Conservation (phyloP, 2,888 invertebrate genomes). For the Odontomyia ornata region DNA sequence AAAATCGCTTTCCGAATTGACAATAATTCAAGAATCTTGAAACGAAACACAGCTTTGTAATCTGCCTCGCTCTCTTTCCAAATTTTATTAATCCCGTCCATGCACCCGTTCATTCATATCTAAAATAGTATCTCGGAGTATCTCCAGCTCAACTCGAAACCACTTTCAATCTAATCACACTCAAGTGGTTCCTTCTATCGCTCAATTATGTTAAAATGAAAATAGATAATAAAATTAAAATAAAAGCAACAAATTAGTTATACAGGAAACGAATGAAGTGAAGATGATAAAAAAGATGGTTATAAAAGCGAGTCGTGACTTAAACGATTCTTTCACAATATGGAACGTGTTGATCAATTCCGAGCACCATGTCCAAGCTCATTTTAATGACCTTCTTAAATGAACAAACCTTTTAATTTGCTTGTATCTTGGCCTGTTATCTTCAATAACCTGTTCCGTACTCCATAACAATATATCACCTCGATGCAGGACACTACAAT, state of each 20-base stretch:
- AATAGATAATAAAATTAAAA: slow-evolving; percentile 34
- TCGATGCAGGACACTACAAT: neutral
- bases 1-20: neutral
- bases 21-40: neutral
- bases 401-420: slow-evolving; percentile 56
- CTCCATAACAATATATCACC: slow-evolving; percentile 50
- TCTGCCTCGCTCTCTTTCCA: neutral
- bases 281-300: slow-evolving; percentile 33
- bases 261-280: slow-evolving; percentile 33
- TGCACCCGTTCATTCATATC: neutral
- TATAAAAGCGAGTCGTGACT: slow-evolving; percentile 43
- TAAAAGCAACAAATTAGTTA: slow-evolving; percentile 19
- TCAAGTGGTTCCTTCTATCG: slow-evolving; percentile 59
- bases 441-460: slow-evolving; percentile 48
- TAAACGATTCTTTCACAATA: slow-evolving; percentile 36
- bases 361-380: slow-evolving; percentile 42
- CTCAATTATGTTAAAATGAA: slow-evolving; percentile 60
- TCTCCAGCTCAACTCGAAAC: neutral
- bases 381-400: slow-evolving; percentile 54
- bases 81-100: neutral
- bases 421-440: slow-evolving; percentile 54
- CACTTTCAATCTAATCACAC: slow-evolving; percentile 1
- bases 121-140: neutral
- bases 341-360: slow-evolving; percentile 41
- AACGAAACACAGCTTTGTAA: slow-evolving; percentile 15